Conservation (phyloP, 2,888 invertebrate genomes). For the Eilema depressum region DNA sequence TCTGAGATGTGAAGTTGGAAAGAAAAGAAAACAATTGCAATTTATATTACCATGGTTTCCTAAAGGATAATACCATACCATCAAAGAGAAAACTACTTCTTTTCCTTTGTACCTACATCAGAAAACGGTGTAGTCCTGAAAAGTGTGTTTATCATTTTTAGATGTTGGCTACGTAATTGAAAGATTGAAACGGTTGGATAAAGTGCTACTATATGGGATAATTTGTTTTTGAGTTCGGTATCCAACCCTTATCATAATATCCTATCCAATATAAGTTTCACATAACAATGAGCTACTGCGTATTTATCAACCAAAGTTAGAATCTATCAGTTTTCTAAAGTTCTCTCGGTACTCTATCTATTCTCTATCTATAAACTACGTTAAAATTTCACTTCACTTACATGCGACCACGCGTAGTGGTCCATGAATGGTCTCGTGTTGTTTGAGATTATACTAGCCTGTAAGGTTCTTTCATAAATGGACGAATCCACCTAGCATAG, state of each 20-base stretch:
- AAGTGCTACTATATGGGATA: conserved; percentile 17
- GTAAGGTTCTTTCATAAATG: conserved; percentile 47
- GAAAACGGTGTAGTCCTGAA: not conserved
- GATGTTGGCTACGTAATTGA: conserved; percentile 31
- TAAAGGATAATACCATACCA: not conserved
- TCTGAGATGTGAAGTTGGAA: not conserved
- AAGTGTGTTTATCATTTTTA: not conserved
- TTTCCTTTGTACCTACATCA: not conserved
- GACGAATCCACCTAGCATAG: conserved; percentile 37
- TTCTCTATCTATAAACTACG: conserved; percentile 34
- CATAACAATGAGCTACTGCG: too few species aligned
- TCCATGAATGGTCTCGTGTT: conserved; percentile 13
- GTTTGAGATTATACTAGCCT: conserved; percentile 22
- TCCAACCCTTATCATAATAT: too few species aligned
- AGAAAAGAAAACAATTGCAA: not conserved
- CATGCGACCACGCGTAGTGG: conserved; percentile 28
- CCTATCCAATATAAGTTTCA: too few species aligned
- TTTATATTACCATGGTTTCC: not conserved
- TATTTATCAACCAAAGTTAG: conserved; percentile 42
- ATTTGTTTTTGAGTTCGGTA: conserved; percentile 20
- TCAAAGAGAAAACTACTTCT: not conserved
- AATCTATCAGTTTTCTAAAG: conserved; percentile 59
- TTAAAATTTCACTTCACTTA: conserved; percentile 42
- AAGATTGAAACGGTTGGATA: conserved; percentile 33
- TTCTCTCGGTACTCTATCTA: conserved; percentile 42